Evolutionary conservation across 2,797 vertebrate species (phyloP).

Genomic region (Dipus sagitta): DNA sequence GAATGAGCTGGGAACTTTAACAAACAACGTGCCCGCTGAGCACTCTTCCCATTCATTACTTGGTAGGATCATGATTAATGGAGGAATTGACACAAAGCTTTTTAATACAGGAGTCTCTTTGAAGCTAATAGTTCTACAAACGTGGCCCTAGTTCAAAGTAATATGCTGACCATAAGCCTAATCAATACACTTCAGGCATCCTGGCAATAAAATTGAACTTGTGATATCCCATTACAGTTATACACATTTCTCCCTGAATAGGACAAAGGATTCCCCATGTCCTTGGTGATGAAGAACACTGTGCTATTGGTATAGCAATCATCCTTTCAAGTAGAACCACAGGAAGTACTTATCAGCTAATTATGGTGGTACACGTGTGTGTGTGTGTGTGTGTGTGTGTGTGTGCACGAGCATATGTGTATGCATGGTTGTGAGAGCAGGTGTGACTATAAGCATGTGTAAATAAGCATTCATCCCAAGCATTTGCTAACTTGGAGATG

Average conservation of each 20-base stretch:
- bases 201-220: slow-evolving; percentile 35
- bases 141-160: slow-evolving; percentile 17
- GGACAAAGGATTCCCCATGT: background rate
- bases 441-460: background rate
- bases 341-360: background rate
- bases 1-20: background rate
- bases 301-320: background rate
- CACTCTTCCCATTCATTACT: background rate
- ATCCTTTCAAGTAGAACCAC: background rate
- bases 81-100: slow-evolving; percentile 4
- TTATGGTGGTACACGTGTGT: background rate
- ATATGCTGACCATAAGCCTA: background rate
- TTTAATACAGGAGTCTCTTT: background rate
- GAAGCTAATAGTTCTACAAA: slow-evolving; percentile 19
- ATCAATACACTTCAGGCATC: slow-evolving; percentile 28
- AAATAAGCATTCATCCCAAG: background rate
- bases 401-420: background rate
- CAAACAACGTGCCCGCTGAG: background rate
- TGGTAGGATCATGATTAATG: background rate
- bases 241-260: background rate
- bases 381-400: background rate
- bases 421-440: background rate
- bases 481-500: background rate
- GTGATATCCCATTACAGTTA: slow-evolving; percentile 13
- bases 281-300: background rate